Percentiles rank a stretch among this genome's conserved stretches.
Conservation (phyloP, 2,113 vertebrate species). For the Paraplagusia blochii region DNA sequence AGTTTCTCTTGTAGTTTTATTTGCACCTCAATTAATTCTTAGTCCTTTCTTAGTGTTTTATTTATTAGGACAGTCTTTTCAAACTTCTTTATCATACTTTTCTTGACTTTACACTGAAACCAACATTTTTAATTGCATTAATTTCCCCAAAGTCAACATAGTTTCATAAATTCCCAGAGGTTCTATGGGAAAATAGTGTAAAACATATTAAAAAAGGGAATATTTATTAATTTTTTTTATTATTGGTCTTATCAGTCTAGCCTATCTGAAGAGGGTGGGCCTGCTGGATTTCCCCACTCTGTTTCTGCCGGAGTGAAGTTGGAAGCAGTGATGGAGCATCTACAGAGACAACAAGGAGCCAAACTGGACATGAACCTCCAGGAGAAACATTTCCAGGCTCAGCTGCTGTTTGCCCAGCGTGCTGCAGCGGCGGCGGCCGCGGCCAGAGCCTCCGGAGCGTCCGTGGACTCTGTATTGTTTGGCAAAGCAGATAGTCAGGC, state of each 20-base stretch:
- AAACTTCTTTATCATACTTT: neutral
- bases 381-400: slow-evolving; percentile 83
- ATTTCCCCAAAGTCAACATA: no score
- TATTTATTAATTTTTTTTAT: neutral
- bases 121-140: no score
- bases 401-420: slow-evolving; percentile 84
- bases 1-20: no score
- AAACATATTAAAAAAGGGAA: neutral
- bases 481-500: slow-evolving; percentile 65
- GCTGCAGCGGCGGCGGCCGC: slow-evolving; percentile 75
- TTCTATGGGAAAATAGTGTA: no score
- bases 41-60: no score
- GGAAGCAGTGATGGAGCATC: slow-evolving; percentile 88
- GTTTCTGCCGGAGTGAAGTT: slow-evolving; percentile 80
- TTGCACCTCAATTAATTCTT: no score
- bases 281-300: slow-evolving; percentile 71
- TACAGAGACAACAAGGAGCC: slow-evolving; percentile 84
- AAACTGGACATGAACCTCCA: slow-evolving; percentile 86
- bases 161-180: no score
- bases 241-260: slow-evolving; percentile 62
- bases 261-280: slow-evolving; percentile 69
- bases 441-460: slow-evolving; percentile 67
- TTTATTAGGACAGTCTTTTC: no score
- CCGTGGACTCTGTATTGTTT: slow-evolving; percentile 59
- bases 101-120: neutral